Evolutionary conservation across 1,140 invertebrate species (phyloP).

Genomic region (Melitaea cinxia): DNA sequence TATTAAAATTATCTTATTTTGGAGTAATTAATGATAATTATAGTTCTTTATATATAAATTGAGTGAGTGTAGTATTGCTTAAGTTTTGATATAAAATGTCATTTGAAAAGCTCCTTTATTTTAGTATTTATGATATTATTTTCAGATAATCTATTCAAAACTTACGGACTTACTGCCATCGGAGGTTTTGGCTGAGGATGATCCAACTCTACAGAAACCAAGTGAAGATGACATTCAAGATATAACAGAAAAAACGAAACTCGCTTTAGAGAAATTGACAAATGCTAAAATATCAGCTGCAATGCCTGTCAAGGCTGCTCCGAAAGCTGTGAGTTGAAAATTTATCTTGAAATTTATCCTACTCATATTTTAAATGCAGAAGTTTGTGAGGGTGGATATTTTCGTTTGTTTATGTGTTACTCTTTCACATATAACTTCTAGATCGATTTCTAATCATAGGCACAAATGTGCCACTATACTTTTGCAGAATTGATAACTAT

Average conservation of each 20-base stretch:
- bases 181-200: constrained; percentile 96
- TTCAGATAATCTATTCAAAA: constrained; percentile 97
- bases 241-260: constrained; percentile 92
- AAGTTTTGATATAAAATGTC: too few relatives aligned
- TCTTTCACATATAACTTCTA: too few relatives aligned
- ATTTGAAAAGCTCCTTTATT: too few relatives aligned
- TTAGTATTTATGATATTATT: constrained; percentile 2
- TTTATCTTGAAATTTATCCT: background rate
- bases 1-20: too few relatives aligned
- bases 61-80: too few relatives aligned
- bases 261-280: constrained; percentile 93
- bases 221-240: constrained; percentile 92
- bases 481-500: constrained; percentile 34
- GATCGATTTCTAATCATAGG: too few relatives aligned
- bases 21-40: too few relatives aligned
- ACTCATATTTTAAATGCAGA: too few relatives aligned
- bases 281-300: constrained; percentile 95
- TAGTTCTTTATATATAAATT: too few relatives aligned
- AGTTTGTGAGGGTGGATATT: too few relatives aligned
- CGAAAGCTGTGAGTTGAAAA: constrained; percentile 75
- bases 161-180: constrained; percentile 95
- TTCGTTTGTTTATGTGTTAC: too few relatives aligned
- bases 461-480: too few relatives aligned
- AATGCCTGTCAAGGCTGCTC: constrained; percentile 86
- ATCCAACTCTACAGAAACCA: constrained; percentile 93